phyloP scores from a whole-genome alignment of 2,113 vertebrate genomes.

The Lipotes vexillifer region DNA sequence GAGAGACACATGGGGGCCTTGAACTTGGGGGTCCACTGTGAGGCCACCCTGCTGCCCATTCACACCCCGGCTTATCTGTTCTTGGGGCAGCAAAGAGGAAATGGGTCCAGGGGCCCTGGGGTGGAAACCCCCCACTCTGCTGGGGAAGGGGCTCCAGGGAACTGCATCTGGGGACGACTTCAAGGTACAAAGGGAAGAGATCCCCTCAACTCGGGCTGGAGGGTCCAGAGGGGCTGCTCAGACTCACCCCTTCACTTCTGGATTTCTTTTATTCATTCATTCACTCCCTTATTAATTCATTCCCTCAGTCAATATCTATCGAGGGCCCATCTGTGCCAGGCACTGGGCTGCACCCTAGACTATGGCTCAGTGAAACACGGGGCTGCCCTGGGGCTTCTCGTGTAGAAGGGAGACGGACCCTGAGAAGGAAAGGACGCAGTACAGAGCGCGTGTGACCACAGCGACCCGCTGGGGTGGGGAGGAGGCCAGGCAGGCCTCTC shows the following conservation, averaged over 20 bases:
- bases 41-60: neutral
- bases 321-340: too few species aligned
- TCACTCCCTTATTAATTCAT: neutral
- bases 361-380: fast-evolving
- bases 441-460: fast-evolving
- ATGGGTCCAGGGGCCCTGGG: neutral
- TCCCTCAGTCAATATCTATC: neutral
- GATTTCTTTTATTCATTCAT: neutral
- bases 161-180: neutral
- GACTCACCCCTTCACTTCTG: neutral
- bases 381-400: neutral
- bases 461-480: fast-evolving
- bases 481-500: neutral
- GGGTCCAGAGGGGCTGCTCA: neutral
- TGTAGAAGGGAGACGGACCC: fast-evolving
- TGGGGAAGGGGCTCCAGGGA: too few species aligned
- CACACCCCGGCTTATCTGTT: neutral
- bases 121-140: neutral
- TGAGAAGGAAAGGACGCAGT: neutral
- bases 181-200: neutral
- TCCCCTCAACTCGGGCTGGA: neutral
- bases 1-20: too few species aligned
- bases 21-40: fast-evolving
- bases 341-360: neutral
- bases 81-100: neutral